Conservation (phyloP, 2,797 vertebrate genomes). For the Apodemus agrarius region DNA sequence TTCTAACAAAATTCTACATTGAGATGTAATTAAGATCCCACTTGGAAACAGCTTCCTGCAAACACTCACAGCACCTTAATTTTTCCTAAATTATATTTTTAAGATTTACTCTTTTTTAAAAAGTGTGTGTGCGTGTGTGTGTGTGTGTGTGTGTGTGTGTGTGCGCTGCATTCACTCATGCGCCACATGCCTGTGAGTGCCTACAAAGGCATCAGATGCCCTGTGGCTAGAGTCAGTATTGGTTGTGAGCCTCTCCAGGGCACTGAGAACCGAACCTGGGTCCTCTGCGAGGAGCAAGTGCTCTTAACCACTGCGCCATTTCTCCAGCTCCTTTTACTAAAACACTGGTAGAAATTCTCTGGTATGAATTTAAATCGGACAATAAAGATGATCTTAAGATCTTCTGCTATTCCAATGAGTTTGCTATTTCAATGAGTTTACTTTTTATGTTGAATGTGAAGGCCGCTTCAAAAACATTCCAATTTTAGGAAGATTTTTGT, state of each 20-base stretch:
- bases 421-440: constrained; percentile 23
- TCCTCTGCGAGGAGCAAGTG: neutral
- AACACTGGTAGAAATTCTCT: constrained; percentile 20
- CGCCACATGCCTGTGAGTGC: neutral
- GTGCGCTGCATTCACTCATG: too few relatives aligned
- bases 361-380: constrained; percentile 67
- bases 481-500: constrained; percentile 51
- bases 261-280: neutral
- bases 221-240: neutral
- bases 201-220: neutral
- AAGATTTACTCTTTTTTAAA: neutral
- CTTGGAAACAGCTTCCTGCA: constrained; percentile 69
- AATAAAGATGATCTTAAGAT: constrained; percentile 66
- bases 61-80: constrained; percentile 24
- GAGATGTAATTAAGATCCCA: constrained; percentile 80
- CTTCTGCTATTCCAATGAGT: constrained; percentile 72
- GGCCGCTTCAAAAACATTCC: constrained; percentile 26
- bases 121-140: neutral
- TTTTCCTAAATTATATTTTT: constrained; percentile 49
- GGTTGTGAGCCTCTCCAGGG: neutral
- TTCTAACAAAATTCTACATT: constrained; percentile 82
- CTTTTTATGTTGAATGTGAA: constrained; percentile 54
- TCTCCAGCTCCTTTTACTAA: constrained; percentile 11
- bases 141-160: neutral
- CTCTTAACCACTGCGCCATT: neutral